phyloP scores from a whole-genome alignment of 2,113 vertebrate genomes.

The Phoenicopterus ruber region DNA sequence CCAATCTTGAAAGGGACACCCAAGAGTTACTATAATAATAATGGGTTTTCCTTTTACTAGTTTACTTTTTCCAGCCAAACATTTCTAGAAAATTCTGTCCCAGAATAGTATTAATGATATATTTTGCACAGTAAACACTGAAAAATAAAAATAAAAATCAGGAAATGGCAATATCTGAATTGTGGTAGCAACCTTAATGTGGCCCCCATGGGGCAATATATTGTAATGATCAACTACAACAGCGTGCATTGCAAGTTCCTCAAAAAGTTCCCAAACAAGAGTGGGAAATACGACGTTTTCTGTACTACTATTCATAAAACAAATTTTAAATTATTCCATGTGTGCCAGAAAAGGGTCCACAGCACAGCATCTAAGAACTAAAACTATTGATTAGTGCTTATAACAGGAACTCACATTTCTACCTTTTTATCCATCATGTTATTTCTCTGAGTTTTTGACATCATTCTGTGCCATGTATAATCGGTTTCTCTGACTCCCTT shows the following conservation, averaged over 20 bases:
- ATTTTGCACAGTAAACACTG: neutral
- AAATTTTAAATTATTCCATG: neutral
- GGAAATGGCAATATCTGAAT: neutral
- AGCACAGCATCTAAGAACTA: neutral
- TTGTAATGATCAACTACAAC: neutral
- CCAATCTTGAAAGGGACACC: neutral
- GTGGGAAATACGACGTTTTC: neutral
- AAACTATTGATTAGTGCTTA: neutral
- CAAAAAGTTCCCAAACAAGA: neutral
- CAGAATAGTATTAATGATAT: neutral
- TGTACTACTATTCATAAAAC: neutral
- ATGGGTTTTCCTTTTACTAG: neutral
- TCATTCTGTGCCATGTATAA: neutral
- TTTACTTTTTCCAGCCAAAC: neutral
- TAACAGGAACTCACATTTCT: neutral
- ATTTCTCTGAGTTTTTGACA: neutral
- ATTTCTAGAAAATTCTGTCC: neutral
- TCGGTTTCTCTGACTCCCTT: neutral
- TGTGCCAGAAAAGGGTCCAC: neutral
- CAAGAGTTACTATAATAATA: neutral
- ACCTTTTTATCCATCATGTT: neutral
- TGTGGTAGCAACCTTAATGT: neutral
- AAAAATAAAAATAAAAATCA: neutral
- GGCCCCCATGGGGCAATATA: neutral
- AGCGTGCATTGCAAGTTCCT: neutral